phyloP scores from a whole-genome alignment of 2,113 vertebrate genomes.

The Cottus gobio region DNA sequence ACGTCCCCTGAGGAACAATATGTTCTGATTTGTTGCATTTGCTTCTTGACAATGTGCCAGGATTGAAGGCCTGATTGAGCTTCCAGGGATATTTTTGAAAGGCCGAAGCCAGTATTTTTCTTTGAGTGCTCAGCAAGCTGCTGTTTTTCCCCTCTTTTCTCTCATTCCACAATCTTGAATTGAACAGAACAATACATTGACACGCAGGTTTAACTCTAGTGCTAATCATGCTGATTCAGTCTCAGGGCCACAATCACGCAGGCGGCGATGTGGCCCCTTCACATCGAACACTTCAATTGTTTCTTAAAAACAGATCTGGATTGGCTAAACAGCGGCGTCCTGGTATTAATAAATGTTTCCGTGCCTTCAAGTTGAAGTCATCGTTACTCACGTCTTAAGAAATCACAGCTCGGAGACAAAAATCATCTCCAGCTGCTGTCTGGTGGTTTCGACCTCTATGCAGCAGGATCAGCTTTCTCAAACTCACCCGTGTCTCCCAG shows the following conservation, averaged over 20 bases:
- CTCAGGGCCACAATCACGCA: constrained; percentile 52
- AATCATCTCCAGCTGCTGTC: constrained; percentile 65
- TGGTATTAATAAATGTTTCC: constrained; percentile 56
- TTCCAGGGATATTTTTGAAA: constrained; percentile 62
- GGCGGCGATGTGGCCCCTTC: constrained; percentile 48
- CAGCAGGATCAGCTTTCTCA: constrained; percentile 43
- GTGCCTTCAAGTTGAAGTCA: constrained; percentile 57
- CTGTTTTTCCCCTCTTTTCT: constrained; percentile 37
- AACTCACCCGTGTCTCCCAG: constrained; percentile 38
- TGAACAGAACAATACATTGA: constrained; percentile 67
- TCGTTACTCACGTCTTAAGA: constrained; percentile 52
- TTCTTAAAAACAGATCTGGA: constrained; percentile 35
- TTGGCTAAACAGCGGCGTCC: constrained; percentile 37
- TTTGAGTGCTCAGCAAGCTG: constrained; percentile 62
- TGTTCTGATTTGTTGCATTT: constrained; percentile 79
- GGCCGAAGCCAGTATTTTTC: constrained; percentile 67
- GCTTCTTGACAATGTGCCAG: constrained; percentile 72
- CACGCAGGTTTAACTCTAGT: constrained; percentile 54
- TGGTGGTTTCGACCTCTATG: constrained; percentile 35
- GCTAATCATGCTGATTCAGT: constrained; percentile 52
- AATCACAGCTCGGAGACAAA: constrained; percentile 53
- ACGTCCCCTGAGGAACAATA: constrained; percentile 75
- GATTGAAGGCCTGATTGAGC: constrained; percentile 79
- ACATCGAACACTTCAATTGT: constrained; percentile 30
- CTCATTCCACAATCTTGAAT: constrained; percentile 62